Evolutionary conservation across 2,113 vertebrate genomes (phyloP).

Genomic region (Bubo blakistoni): DNA sequence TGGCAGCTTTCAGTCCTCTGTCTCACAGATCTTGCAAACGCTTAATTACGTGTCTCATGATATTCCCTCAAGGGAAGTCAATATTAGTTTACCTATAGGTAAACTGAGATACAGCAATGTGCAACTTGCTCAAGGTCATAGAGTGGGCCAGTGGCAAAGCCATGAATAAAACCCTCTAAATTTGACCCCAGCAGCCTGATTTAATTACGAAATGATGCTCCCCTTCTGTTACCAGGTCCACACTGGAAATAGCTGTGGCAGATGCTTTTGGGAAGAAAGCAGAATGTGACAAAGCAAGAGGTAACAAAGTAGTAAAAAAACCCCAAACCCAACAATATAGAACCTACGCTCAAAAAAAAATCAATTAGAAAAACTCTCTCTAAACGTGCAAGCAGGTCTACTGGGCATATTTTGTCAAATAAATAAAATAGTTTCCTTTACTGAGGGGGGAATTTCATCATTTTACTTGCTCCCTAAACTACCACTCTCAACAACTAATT

Average conservation of each 20-base stretch:
- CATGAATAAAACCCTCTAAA: constrained; percentile 42
- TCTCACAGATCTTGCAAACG: background rate
- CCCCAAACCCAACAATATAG: background rate
- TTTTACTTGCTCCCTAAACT: constrained; percentile 46
- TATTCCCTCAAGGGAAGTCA: constrained; percentile 56
- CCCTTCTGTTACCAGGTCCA: constrained; percentile 17
- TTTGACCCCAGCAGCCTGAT: constrained; percentile 15
- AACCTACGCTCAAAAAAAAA: background rate
- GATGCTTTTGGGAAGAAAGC: constrained; percentile 14
- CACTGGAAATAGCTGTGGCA: constrained; percentile 33
- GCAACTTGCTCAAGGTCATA: constrained; percentile 48
- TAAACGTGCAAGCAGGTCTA: background rate
- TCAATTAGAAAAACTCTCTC: background rate
- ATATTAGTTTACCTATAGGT: constrained; percentile 62
- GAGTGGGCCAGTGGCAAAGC: constrained; percentile 38
- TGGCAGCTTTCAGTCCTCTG: background rate
- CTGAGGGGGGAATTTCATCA: background rate
- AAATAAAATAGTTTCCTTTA: constrained; percentile 5
- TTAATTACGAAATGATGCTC: constrained; percentile 3
- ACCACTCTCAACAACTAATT: constrained; percentile 34
- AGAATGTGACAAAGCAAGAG: background rate
- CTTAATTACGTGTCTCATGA: constrained; percentile 54
- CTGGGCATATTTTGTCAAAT: background rate
- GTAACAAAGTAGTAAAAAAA: background rate
- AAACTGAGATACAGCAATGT: constrained; percentile 57